Base-by-base conservation (phyloP, 2,888 invertebrate species). In the Tanypteryx hageni region DNA sequence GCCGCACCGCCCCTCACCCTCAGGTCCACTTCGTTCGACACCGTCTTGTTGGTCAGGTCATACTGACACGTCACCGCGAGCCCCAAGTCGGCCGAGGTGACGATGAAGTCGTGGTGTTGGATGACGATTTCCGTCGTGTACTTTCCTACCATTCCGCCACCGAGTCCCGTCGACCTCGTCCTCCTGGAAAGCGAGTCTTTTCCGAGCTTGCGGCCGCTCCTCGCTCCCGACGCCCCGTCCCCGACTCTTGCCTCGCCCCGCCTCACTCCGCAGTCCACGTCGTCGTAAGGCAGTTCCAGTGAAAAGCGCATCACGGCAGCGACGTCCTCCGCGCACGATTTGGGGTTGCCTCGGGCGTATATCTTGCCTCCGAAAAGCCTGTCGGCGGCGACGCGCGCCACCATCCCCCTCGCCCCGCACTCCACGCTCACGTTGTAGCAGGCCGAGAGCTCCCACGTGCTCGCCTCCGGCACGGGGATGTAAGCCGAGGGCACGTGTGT, bases 341-440 rank as follows among this genome's bases (percentile, higher is more conserved):
- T 98, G 92, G 99, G 99, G 94, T 98, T 98, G 93, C 98, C 98
- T 95, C 99, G 99, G 93, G 98, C 98, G 95, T 99, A 99, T 93
- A 99, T 98, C 95, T 99, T 99, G 93, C 99, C 99, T 95, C 98
- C 98, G 96, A 99, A 99, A 93, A 99, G 96, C 95, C 98, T 98
- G 93, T 98, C 98, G 92, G 99, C 99, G 95, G 98, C 98, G 94
- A 99, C 98, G 93, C 97, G 97, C 68, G 98, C 98, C 93, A 98
- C 97, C 99, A 99, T 99, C 95, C 99, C 98, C 92, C 98, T 98
- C 58, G 98, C 97, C 92, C 98, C 97, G 94, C 99, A 99, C 95
- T 98, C 98, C 94, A 99, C 98, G 94, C 98, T 98, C 89, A 99
- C 98, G 95, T 99, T 99, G 96, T 99, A 99, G 95, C 99, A 99